These are phyloP conservation scores for Percopsis transmontana DNA, from an alignment of 2,113 vertebrate genomes.

Conservation along the genomic window DNA sequence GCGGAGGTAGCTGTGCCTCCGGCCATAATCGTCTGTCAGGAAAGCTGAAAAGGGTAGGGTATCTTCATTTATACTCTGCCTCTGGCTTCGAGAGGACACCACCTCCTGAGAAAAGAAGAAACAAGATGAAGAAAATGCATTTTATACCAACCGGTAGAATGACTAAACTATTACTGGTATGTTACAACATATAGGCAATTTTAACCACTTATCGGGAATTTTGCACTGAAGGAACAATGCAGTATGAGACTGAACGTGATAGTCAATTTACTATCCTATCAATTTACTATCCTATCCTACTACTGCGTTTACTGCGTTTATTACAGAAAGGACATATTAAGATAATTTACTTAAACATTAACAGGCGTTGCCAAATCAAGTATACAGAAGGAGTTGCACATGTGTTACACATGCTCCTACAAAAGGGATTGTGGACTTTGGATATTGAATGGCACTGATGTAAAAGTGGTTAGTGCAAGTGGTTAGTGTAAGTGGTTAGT, in stretches of 20 bases:
- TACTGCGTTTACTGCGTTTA: too few relatives aligned
- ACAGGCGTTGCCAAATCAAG: background rate
- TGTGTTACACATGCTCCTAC: background rate
- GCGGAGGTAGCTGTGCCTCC: constrained; percentile 92
- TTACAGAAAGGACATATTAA: background rate
- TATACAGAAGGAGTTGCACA: background rate
- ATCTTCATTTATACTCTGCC: constrained; percentile 63
- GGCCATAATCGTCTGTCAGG: constrained; percentile 87
- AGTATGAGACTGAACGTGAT: too few relatives aligned
- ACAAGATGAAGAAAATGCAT: background rate
- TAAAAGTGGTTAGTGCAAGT: background rate
- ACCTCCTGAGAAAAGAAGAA: constrained; percentile 63
- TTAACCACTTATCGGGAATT: background rate
- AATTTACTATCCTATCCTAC: too few relatives aligned
- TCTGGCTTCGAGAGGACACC: constrained; percentile 45
- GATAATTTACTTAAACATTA: background rate
- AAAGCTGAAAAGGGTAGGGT: constrained; percentile 86
- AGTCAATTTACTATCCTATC: too few relatives aligned
- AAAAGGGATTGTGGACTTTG: constrained; percentile 18
- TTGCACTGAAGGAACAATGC: too few relatives aligned
- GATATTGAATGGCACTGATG: background rate
- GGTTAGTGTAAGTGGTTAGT: too few relatives aligned
- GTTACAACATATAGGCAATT: background rate
- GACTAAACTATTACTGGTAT: background rate
- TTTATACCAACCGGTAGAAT: background rate